A percentile compares a stretch with the other conserved stretches of the same genome.
phyloP scores from a whole-genome alignment of 2,113 vertebrate species.

The Oceanodroma tethys region DNA sequence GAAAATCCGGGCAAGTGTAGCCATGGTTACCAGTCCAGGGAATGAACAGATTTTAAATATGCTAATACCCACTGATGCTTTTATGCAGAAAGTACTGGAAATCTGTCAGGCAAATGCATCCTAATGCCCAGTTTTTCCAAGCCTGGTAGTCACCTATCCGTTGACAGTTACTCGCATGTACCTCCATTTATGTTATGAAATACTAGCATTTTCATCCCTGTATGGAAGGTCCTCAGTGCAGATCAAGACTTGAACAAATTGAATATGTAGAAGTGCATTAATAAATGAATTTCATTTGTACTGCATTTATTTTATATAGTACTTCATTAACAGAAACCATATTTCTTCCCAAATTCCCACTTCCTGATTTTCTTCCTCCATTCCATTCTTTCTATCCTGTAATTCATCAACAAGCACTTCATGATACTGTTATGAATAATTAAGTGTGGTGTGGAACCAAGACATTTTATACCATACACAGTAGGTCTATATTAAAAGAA shows the following conservation, averaged over 20 bases:
- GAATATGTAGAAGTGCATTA: not conserved
- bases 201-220: not conserved
- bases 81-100: not conserved
- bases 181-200: not conserved
- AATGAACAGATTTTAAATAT: not conserved
- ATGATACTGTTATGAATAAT: not conserved
- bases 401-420: not conserved
- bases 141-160: not conserved
- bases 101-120: not conserved
- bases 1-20: slow-evolving; percentile 5
- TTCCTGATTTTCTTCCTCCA: not conserved
- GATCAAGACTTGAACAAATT: not conserved
- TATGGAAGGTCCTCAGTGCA: not conserved
- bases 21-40: not conserved
- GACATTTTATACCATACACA: not conserved
- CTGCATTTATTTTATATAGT: not conserved
- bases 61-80: not conserved
- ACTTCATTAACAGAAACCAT: not conserved
- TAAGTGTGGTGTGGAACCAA: not conserved
- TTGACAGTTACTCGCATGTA: not conserved
- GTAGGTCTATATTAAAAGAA: not conserved
- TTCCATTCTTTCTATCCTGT: not conserved
- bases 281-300: slow-evolving; percentile 1
- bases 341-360: not conserved
- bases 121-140: not conserved